phyloP scores from a whole-genome alignment of 2,797 vertebrate species.

The Parambassis ranga region DNA sequence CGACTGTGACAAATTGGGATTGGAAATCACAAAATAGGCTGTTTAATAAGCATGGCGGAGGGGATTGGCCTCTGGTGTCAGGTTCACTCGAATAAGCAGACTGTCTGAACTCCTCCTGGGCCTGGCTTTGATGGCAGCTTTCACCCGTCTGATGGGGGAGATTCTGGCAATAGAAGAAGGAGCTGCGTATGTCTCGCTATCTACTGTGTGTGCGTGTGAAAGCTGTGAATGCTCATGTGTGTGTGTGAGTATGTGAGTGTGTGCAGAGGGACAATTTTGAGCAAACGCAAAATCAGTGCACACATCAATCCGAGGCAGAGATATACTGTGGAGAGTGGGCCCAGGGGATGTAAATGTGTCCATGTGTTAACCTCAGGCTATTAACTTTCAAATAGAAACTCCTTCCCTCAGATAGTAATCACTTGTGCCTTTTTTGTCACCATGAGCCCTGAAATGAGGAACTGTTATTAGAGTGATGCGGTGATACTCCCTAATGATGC shows the following conservation, averaged over 20 bases:
- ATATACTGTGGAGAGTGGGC: slow-evolving; percentile 38
- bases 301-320: slow-evolving; percentile 58
- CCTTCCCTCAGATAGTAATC: slow-evolving; percentile 57
- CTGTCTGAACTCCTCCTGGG: slow-evolving; percentile 73
- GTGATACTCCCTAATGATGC: slow-evolving; percentile 32
- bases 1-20: slow-evolving; percentile 79
- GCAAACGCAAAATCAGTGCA: slow-evolving; percentile 61
- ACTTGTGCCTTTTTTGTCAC: slow-evolving; percentile 38
- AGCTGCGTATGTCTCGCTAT: slow-evolving; percentile 31
- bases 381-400: slow-evolving; percentile 68
- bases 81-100: slow-evolving; percentile 74
- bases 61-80: slow-evolving; percentile 72
- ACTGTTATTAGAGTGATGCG: slow-evolving; percentile 36
- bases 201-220: slow-evolving; percentile 16
- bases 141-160: slow-evolving; percentile 73
- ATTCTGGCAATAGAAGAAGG: slow-evolving; percentile 64
- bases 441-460: slow-evolving; percentile 25
- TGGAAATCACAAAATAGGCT: slow-evolving; percentile 74
- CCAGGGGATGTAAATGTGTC: slow-evolving; percentile 22
- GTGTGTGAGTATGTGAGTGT: slow-evolving; percentile 10
- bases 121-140: slow-evolving; percentile 76
- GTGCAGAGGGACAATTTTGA: slow-evolving; percentile 25
- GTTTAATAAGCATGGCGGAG: slow-evolving; percentile 75
- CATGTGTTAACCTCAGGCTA: slow-evolving; percentile 64
- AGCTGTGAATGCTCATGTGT: slow-evolving; percentile 29